Evolutionary conservation across 1,140 invertebrate genomes (phyloP).

Genomic region (Caenorhabditis inopinata): DNA sequence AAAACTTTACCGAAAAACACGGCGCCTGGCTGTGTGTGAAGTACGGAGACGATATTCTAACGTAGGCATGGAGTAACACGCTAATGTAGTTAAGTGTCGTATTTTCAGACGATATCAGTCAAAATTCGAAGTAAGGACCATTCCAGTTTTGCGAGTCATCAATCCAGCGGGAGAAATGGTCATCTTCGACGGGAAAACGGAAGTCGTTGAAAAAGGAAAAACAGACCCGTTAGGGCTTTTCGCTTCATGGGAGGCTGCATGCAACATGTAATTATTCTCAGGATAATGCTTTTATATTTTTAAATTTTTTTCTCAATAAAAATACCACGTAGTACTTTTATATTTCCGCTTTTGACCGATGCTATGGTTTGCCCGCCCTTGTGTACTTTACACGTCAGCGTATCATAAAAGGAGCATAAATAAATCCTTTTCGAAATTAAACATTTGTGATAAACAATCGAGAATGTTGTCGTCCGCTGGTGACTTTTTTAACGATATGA

Average conservation of each 20-base stretch:
- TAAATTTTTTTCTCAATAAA: background rate
- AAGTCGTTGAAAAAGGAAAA: slow-evolving; percentile 48
- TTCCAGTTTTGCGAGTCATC: slow-evolving; percentile 59
- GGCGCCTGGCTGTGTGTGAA: slow-evolving; percentile 12
- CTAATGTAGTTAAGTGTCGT: no score
- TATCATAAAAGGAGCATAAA: no score
- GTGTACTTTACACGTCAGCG: background rate
- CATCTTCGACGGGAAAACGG: slow-evolving; percentile 60
- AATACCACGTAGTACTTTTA: background rate
- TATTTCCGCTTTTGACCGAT: background rate
- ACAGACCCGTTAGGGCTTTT: background rate
- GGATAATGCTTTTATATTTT: background rate
- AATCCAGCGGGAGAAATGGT: slow-evolving; percentile 63
- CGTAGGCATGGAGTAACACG: no score
- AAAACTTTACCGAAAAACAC: slow-evolving; percentile 19
- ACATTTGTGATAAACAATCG: no score
- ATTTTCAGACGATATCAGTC: slow-evolving; percentile 54
- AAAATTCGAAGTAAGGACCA: slow-evolving; percentile 62
- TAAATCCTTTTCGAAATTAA: no score
- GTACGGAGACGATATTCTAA: slow-evolving; percentile 1
- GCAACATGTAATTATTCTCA: background rate
- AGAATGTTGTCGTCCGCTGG: background rate
- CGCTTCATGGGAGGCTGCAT: background rate
- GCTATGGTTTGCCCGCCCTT: background rate
- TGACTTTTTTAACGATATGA: background rate